phyloP scores from a whole-genome alignment of 2,113 vertebrate genomes.

The Piprites chloris region DNA sequence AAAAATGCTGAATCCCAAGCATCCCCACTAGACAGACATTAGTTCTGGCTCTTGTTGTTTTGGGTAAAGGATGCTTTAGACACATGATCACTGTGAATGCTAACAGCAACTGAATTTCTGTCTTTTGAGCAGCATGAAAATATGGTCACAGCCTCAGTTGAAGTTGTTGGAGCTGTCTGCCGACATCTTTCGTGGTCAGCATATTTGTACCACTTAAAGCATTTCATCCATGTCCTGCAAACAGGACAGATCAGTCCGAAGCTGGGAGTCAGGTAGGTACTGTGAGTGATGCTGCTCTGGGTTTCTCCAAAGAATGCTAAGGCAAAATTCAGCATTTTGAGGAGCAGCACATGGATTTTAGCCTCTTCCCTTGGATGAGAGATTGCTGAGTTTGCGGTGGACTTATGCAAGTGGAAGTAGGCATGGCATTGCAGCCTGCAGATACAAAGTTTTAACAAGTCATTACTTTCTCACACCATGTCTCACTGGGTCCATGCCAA shows the following conservation, averaged over 20 bases:
- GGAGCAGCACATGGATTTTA: background rate
- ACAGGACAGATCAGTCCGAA: slow-evolving; percentile 84
- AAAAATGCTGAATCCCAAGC: background rate
- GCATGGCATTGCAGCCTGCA: background rate
- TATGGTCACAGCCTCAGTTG: slow-evolving; percentile 87
- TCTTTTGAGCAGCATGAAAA: slow-evolving; percentile 83
- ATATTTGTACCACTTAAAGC: slow-evolving; percentile 89
- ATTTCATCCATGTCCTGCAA: slow-evolving; percentile 90
- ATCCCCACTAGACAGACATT: background rate
- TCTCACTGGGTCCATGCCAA: background rate
- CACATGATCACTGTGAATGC: background rate
- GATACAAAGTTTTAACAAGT: background rate
- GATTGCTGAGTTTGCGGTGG: background rate
- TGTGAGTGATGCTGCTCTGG: background rate
- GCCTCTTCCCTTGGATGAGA: background rate
- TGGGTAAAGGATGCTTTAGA: slow-evolving; percentile 64
- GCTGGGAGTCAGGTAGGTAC: slow-evolving; percentile 90
- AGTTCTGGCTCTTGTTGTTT: background rate
- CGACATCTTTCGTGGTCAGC: slow-evolving; percentile 89
- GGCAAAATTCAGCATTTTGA: background rate
- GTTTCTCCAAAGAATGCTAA: background rate
- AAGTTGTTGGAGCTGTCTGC: slow-evolving; percentile 89
- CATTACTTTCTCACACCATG: background rate
- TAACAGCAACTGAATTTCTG: background rate
- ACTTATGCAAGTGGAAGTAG: background rate